phyloP scores from a whole-genome alignment of 1,140 invertebrate genomes.

The Drosophila bifasciata region DNA sequence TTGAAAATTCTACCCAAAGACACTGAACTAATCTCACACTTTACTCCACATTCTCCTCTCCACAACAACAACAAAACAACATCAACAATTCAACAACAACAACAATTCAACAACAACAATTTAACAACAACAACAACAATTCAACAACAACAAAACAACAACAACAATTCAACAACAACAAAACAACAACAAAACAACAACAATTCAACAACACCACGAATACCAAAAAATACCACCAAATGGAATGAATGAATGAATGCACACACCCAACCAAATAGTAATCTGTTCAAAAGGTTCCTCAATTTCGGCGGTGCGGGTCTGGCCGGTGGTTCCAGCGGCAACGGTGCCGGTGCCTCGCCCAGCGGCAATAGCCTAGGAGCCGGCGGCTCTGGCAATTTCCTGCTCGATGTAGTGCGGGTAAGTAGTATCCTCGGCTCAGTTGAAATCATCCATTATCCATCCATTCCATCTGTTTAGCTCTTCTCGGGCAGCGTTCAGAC shows the following conservation, averaged over 20 bases:
- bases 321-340: constrained; percentile 82
- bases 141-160: constrained; percentile 25
- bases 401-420: constrained; percentile 94
- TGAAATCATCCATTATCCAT: background rate
- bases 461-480: constrained; percentile 85
- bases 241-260: constrained; percentile 29
- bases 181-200: too few species aligned
- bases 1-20: background rate
- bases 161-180: constrained; percentile 26
- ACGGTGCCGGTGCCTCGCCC: constrained; percentile 61
- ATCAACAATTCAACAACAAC: constrained; percentile 23
- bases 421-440: constrained; percentile 76
- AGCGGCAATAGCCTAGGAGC: constrained; percentile 85
- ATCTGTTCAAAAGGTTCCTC: constrained; percentile 87
- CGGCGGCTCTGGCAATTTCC: constrained; percentile 92
- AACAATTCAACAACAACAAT: constrained; percentile 25
- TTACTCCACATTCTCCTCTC: constrained; percentile 15
- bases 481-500: constrained; percentile 88
- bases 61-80: constrained; percentile 26
- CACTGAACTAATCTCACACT: constrained; percentile 45
- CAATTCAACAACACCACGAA: constrained; percentile 15
- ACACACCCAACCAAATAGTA: constrained; percentile 59
- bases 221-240: constrained; percentile 7
- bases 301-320: constrained; percentile 87
- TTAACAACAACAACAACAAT: constrained; percentile 14